phyloP scores from a whole-genome alignment of 2,113 vertebrate species.

The Rhea americana region DNA sequence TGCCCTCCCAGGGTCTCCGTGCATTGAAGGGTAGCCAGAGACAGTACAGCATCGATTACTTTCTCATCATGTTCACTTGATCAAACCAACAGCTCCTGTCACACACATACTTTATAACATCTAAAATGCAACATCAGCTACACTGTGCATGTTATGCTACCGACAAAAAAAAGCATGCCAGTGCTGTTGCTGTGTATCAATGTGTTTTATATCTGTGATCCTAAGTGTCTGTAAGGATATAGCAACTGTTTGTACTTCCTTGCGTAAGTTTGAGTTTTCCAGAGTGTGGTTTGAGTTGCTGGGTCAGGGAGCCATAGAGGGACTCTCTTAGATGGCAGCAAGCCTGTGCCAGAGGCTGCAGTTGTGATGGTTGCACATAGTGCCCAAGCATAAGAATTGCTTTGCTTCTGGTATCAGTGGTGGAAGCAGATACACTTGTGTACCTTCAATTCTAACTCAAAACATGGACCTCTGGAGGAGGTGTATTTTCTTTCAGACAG shows the following conservation, averaged over 20 bases:
- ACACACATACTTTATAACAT: neutral
- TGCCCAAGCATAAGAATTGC: neutral
- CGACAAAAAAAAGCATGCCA: neutral
- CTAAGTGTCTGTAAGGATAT: neutral
- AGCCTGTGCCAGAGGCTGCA: neutral
- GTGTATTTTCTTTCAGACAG: neutral
- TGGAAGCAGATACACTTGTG: neutral
- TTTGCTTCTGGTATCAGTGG: neutral
- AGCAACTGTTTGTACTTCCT: neutral
- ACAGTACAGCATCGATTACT: neutral
- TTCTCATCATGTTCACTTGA: neutral
- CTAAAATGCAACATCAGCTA: neutral
- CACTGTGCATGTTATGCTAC: rapidly evolving
- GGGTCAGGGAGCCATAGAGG: neutral
- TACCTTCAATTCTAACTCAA: neutral
- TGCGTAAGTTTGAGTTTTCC: neutral
- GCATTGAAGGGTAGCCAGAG: neutral
- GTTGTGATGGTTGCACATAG: rapidly evolving
- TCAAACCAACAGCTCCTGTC: neutral
- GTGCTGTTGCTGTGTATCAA: neutral
- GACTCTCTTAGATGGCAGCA: neutral
- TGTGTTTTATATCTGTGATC: neutral
- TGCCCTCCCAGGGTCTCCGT: neutral
- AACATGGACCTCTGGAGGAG: neutral
- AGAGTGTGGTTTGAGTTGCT: neutral